Evolutionary conservation across 2,113 vertebrate genomes (phyloP).

Genomic region (Pseudolaguvia tuberculata): DNA sequence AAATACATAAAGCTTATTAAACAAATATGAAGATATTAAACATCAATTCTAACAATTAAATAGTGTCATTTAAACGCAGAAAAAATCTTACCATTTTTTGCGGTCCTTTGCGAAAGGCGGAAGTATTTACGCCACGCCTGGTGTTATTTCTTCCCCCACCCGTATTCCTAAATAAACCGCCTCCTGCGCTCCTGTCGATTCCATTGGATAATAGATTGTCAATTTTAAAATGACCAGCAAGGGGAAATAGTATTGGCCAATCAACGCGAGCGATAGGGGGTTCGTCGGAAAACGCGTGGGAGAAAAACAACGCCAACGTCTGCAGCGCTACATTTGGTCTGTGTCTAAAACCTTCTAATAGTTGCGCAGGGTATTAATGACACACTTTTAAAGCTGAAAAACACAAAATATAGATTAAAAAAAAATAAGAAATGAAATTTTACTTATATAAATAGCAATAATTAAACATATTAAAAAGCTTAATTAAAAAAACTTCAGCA

Average conservation of each 20-base stretch:
- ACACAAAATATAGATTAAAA: neutral
- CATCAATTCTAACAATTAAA: neutral
- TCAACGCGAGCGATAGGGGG: neutral
- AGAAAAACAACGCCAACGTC: slow-evolving; percentile 57
- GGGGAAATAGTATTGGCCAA: neutral
- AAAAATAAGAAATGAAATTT: too few species aligned
- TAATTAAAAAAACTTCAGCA: slow-evolving; percentile 1
- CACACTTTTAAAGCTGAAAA: neutral
- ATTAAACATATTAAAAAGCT: neutral
- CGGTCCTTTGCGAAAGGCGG: slow-evolving; percentile 63
- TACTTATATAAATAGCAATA: too few species aligned
- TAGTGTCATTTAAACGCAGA: neutral
- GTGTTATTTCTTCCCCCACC: slow-evolving; percentile 17
- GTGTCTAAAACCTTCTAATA: neutral
- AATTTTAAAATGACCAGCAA: neutral
- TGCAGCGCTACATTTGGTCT: slow-evolving; percentile 27
- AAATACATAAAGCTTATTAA: neutral
- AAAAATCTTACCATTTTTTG: slow-evolving; percentile 68
- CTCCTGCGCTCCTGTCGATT: neutral
- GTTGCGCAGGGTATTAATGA: neutral
- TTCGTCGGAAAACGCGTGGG: neutral
- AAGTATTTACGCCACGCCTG: slow-evolving; percentile 73
- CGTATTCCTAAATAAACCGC: neutral
- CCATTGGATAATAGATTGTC: neutral
- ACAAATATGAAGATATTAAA: neutral